Evolutionary conservation across 1,140 invertebrate species (phyloP), one percentile per base, ranked within the genome.

Genomic region (Vollenhovia emeryi): DNA sequence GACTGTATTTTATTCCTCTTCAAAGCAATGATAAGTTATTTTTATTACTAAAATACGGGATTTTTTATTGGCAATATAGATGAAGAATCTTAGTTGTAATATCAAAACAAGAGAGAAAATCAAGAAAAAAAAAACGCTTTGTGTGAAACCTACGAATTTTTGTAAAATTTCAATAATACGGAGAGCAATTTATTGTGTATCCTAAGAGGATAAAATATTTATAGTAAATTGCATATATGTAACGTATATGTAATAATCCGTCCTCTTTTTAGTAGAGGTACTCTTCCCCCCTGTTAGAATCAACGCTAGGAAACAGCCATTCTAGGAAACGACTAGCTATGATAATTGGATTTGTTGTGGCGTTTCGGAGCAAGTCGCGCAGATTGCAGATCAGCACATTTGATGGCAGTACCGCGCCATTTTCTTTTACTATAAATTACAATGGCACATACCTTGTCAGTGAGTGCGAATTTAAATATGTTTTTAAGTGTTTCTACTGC

Each of bases 251-350:
- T 76, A 83, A 84, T 78, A 62, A 89, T 88, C 87, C 88, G 87
- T 89, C 84, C 87, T 89, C 78, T 88, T 75, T 55, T 83, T 13
- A 40, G 40, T 13, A 86, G 50, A 83, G 86, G 74, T 87, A 89
- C 86, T 88, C 76, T 40, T 57, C 86, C 69, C n/a, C 69, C 73
- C 59, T 50, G 5, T 78, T 57, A 71, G 18, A 33, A 45, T 27
- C 21, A 36, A 55, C 21, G 40, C 69, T 55, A 80, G 7, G 18
- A 45, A 9, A 78, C 15, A 66, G 33, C 36, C 21, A 40, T 66
- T 79, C 21, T 68, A 64, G 13, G 18, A 62, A 60, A 48, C 6
- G n/a, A 40, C 24, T 30, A 13, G 11, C 2, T 62, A 48, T 43
- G 3, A 69, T 68, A 24, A 69, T 71, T 43, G 30, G 24, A n/a